Base-by-base conservation (phyloP, 2,797 vertebrate species). In the Aldrovandia affinis region DNA sequence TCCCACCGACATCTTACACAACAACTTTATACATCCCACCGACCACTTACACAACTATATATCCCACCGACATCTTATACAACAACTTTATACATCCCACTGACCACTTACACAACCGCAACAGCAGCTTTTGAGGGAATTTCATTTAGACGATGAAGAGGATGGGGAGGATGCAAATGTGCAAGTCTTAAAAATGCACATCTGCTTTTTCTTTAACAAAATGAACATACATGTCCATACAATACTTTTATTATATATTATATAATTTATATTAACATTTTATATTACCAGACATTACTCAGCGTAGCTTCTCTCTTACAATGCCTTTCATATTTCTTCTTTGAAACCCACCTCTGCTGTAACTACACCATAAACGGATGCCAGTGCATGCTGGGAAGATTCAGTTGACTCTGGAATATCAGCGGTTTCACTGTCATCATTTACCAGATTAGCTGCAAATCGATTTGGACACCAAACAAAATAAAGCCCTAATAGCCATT, bases 311-410 rank as follows among this genome's bases (percentile, higher is more conserved):
- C 47, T 63, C 63, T 28, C 15, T 47, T 10, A 15, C 39, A 30
- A n/a, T 61, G 39, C 52, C 39, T 80, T 39, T 65, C 5, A 42
- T 44, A 63, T 50, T 57, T 52, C 83, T 63, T 57, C 30, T 30
- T 33, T n/a, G 57, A 65, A 20, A 59, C n/a, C 61, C 12, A 42
- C 9, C 7, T 57, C 39, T 42, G 14, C 59, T 70, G 12, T 68
- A 59, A 68, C 3, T 28, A 50, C 42, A 50, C 39, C 39, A 81
- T n/a, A 33, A 80, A 55, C 55, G 50, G 10, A n/a, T 39, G 42
- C 80, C 83, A 57, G 83, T 47, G 83, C 78, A 80, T 80, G 57
- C 59, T 80, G 61, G 78, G 78, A 68, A 65, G n/a, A 55, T 14
- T 47, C 30, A 4, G n/a, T 25, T 47, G 44, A 61, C 50, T 39